Evolutionary conservation across 2,113 vertebrate species (phyloP), one percentile per base, ranked within the genome.

Genomic region (Cardinalis cardinalis): DNA sequence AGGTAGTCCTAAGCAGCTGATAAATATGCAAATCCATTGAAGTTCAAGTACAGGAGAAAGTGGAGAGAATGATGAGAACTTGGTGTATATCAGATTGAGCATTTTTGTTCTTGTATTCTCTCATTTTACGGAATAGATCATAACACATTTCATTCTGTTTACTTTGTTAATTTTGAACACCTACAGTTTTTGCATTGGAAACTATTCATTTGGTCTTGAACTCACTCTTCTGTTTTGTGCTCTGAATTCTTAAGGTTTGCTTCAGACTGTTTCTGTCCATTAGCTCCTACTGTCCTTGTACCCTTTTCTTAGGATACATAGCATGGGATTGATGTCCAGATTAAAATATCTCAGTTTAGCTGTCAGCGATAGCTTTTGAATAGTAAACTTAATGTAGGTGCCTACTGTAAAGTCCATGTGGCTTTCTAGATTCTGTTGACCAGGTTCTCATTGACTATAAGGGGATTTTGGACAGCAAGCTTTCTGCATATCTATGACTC

Each of bases 111-210:
- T 65, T 66, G 34, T 76, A 14, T 66, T 83, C 20, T 83, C 5
- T 41, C 20, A 15, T 86, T 83, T 20, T 70, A 5, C 1, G 2
- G 8, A 56, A 28, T 6, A 56, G 32, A 46, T 25, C 12, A n/a
- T 9, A 25, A 71, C 4, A 25, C 0, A 0, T 8, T 53, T 52
- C 4, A 0, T 63, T 70, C 26, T 68, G 14, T 51, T 84, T 68
- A 70, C 14, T 61, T 63, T 12, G 25, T 36, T 31, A 41, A 34
- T 69, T 84, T 74, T 84, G n/a, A 88, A 28, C n/a, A 58, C 2
- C 32, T 40, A 49, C 0, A 1, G 18, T 46, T 87, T 82, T 75
- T 1, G 1, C 1, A 5, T 52, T 64, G 12, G 55, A 81, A 82
- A 34, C 53, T 21, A 23, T 34, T 34, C 2, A 32, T 49, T 72